These are phyloP conservation scores for Hystrix brachyura DNA, from an alignment of 2,113 vertebrate species.

Conservation along the genomic window DNA sequence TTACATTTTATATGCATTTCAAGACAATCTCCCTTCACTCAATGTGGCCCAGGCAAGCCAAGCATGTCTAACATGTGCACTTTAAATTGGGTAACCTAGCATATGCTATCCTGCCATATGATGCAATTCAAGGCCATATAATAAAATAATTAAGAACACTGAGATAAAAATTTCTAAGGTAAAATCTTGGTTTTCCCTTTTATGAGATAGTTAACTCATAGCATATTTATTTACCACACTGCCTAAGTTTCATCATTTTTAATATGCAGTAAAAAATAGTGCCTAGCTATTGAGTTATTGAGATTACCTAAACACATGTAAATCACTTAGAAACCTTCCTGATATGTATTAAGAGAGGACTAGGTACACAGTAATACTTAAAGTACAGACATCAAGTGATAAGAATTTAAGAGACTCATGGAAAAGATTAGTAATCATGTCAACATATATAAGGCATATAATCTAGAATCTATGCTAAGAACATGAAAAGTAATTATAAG, in stretches of 20 bases:
- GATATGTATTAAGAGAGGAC: background rate
- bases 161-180: background rate
- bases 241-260: background rate
- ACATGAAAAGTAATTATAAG: background rate
- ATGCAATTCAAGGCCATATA: background rate
- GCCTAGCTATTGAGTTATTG: background rate
- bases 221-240: background rate
- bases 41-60: background rate
- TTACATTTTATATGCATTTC: background rate
- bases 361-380: background rate
- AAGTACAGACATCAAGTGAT: background rate
- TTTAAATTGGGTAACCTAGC: background rate
- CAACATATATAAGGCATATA: background rate
- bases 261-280: background rate
- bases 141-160: background rate
- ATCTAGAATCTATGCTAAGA: background rate
- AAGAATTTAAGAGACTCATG: background rate
- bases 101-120: background rate
- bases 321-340: background rate
- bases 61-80: no score
- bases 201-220: background rate
- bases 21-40: background rate
- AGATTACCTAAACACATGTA: background rate
- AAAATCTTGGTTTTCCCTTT: background rate
- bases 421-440: constrained; percentile 1